Conservation (phyloP, 1,140 invertebrate genomes). For the Lucilia sericata region DNA sequence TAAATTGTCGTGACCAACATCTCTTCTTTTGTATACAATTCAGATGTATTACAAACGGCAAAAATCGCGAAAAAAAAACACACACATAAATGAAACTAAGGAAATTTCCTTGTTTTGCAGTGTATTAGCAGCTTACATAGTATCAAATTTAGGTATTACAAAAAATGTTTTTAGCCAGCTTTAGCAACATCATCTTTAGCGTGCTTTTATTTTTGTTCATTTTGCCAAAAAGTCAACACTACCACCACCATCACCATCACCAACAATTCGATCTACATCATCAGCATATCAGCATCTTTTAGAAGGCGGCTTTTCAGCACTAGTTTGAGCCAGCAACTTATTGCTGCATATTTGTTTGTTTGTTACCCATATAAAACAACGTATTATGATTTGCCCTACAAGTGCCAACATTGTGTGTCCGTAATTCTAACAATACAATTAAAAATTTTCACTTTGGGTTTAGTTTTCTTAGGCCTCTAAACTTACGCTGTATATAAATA, state of each 20-base stretch:
- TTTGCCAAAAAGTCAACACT: not conserved
- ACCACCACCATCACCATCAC: not conserved
- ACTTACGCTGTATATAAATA: not conserved
- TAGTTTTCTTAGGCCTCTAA: not conserved
- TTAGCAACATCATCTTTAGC: slow-evolving; percentile 13
- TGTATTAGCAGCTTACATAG: slow-evolving; percentile 35
- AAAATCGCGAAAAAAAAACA: slow-evolving; percentile 2
- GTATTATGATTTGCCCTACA: slow-evolving; percentile 31
- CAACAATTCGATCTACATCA: not conserved
- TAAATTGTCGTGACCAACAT: slow-evolving; percentile 44
- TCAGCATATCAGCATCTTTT: slow-evolving; percentile 19
- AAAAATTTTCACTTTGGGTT: not conserved
- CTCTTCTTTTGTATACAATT: slow-evolving; percentile 38
- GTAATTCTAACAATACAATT: slow-evolving; percentile 42
- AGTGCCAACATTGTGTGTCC: slow-evolving; percentile 33
- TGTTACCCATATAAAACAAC: not conserved
- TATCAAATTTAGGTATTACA: slow-evolving; percentile 40
- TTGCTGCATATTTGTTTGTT: not conserved
- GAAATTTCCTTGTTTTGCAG: not conserved
- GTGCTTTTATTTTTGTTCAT: not conserved
- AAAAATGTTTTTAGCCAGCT: slow-evolving; percentile 21
- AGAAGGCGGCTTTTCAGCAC: not conserved
- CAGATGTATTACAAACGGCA: slow-evolving; percentile 37
- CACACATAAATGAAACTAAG: not conserved
- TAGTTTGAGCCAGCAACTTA: not conserved